Percentiles rank a stretch among this genome's conserved stretches.
phyloP scores from a whole-genome alignment of 1,140 invertebrate species.

The Centruroides sculpturatus region DNA sequence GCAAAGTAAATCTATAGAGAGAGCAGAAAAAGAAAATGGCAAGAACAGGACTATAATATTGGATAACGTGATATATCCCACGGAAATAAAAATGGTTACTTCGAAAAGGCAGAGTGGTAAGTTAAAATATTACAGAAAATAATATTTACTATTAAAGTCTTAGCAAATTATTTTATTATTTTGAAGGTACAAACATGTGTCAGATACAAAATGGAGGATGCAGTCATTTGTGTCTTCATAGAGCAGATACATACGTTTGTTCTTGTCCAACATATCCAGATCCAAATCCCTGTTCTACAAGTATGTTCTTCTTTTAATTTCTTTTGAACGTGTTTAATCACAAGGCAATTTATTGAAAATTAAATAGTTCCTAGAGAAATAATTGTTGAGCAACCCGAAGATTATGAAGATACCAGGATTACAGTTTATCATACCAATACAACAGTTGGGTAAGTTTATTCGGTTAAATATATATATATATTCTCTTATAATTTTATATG shows the following conservation, averaged over 20 bases:
- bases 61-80: slow-evolving; percentile 48
- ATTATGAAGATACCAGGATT: too few species aligned
- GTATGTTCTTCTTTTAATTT: slow-evolving; percentile 21
- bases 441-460: too few species aligned
- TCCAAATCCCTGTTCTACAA: slow-evolving; percentile 35
- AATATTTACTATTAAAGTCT: too few species aligned
- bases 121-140: too few species aligned
- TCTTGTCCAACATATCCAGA: slow-evolving; percentile 58
- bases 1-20: slow-evolving; percentile 60
- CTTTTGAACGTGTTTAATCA: too few species aligned
- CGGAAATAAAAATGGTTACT: slow-evolving; percentile 61
- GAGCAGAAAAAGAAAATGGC: slow-evolving; percentile 51
- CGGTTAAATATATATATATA: too few species aligned
- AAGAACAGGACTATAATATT: slow-evolving; percentile 50
- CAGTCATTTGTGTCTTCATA: slow-evolving; percentile 56
- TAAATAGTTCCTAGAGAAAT: too few species aligned
- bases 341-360: too few species aligned
- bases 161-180: too few species aligned
- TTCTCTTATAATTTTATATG: too few species aligned
- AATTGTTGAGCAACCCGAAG: too few species aligned
- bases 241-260: slow-evolving; percentile 45
- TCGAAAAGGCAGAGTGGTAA: slow-evolving; percentile 38
- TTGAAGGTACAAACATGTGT: slow-evolving; percentile 57
- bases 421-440: too few species aligned
- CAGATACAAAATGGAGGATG: slow-evolving; percentile 64